A percentile compares a stretch with the other conserved stretches of the same genome.
These are phyloP conservation scores for Heteropelma amictum DNA, from an alignment of 2,888 invertebrate genomes.

Conservation along the genomic window DNA sequence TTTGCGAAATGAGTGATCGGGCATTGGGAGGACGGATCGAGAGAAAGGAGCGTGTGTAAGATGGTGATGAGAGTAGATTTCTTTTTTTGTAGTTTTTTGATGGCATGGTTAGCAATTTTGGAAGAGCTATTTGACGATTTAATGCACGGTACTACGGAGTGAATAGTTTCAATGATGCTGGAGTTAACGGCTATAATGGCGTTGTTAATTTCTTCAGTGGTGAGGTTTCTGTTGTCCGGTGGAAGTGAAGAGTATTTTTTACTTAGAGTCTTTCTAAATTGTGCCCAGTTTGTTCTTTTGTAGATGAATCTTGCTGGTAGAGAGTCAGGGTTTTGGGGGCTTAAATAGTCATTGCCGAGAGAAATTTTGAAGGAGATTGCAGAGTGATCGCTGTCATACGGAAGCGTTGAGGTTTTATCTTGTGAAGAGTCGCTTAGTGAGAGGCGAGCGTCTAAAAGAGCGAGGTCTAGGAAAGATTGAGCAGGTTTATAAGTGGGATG, in stretches of 20 bases:
- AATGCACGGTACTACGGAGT: slow-evolving; percentile 1
- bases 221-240: slow-evolving; percentile 19
- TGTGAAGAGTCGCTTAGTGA: not conserved
- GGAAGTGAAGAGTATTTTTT: slow-evolving; percentile 8
- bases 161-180: not conserved
- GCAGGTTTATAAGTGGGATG: slow-evolving; percentile 9
- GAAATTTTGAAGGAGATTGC: slow-evolving; percentile 9
- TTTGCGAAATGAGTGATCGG: not conserved
- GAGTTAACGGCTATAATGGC: not conserved
- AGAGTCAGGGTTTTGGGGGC: not conserved
- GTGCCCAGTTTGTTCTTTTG: slow-evolving; percentile 40
- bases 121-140: not conserved
- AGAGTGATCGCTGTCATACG: slow-evolving; percentile 42
- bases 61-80: not conserved
- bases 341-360: not conserved
- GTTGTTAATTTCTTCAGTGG: slow-evolving; percentile 18
- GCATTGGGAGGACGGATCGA: not conserved
- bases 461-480: slow-evolving; percentile 14
- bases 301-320: not conserved
- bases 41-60: not conserved
- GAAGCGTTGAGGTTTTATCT: not conserved
- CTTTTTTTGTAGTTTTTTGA: slow-evolving; percentile 15
- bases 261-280: slow-evolving; percentile 21
- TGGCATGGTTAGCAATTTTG: slow-evolving; percentile 10
- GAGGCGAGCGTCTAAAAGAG: slow-evolving; percentile 18